Evolutionary conservation across 2,113 vertebrate species (phyloP).

Genomic region (Petrocephalus zakoni): DNA sequence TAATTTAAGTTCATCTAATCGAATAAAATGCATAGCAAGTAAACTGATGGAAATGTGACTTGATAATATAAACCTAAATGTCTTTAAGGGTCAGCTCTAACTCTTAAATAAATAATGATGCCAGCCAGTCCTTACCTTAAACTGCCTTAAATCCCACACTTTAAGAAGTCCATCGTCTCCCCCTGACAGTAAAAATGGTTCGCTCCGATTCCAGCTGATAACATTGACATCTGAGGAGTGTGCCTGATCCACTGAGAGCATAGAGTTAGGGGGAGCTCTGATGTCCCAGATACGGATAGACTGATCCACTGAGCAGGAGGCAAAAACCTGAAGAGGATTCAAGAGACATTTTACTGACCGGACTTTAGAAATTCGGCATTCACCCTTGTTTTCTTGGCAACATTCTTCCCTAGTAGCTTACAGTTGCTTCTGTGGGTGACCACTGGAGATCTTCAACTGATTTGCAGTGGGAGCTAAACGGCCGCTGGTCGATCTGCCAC

Average conservation of each 20-base stretch:
- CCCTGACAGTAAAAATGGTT: slow-evolving; percentile 81
- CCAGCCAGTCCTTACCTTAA: slow-evolving; percentile 60
- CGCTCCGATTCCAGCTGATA: slow-evolving; percentile 78
- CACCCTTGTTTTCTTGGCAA: not conserved
- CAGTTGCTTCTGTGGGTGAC: slow-evolving; percentile 86
- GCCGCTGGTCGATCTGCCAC: slow-evolving; percentile 82
- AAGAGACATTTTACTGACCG: not conserved
- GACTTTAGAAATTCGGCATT: not conserved
- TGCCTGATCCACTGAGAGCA: slow-evolving; percentile 70
- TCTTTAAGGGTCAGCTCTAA: not conserved
- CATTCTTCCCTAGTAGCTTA: slow-evolving; percentile 39
- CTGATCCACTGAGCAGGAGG: slow-evolving; percentile 79
- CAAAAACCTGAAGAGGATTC: slow-evolving; percentile 68
- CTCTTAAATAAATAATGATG: not conserved
- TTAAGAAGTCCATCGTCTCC: slow-evolving; percentile 79
- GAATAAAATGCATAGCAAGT: not conserved
- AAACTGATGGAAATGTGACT: not conserved
- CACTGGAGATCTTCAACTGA: slow-evolving; percentile 88
- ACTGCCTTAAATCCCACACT: slow-evolving; percentile 84
- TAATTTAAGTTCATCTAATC: not conserved
- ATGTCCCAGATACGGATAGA: slow-evolving; percentile 82
- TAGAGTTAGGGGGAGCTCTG: slow-evolving; percentile 74
- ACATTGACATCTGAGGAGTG: slow-evolving; percentile 78
- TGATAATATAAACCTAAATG: not conserved
- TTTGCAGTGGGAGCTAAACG: slow-evolving; percentile 75